Base-by-base conservation (phyloP, 1,140 invertebrate genomes). In the Cotesia vestalis region DNA sequence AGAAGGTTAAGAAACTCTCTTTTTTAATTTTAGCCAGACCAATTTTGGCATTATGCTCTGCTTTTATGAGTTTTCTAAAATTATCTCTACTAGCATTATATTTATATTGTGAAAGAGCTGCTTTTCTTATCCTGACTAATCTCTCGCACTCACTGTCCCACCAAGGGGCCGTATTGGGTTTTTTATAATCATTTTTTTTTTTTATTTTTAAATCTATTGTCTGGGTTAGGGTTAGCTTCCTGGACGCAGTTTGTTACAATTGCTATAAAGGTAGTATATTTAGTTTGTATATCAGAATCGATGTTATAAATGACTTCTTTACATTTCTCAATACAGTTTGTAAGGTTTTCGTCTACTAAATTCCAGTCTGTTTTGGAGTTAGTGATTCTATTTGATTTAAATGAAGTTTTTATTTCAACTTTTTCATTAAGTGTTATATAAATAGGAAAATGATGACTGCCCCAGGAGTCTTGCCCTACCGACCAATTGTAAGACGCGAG, bases 1-100 rank as follows among this genome's bases (percentile, higher is more conserved):
- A 59, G 20, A 78, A 62, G 60, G 75, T 73, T 57, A 73, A 57
- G 20, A 66, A 72, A 9, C 66, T 57, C n/a, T n/a, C 0, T 12
- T 57, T 68, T 6, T 69, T 64, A n/a, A n/a, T 1, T 2, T 35
- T 60, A 4, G 6, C 3, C 3, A 53, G 4, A 5, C 6, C 62
- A 17, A 69, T 46, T 8, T 69, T 60, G 53, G 67, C 60, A 6
- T 62, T 11, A 40, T 27, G 4, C 2, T 17, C 57, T 6, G 57
- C 0, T 27, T 20, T 27, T 0, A 9, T 6, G 20, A 27, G 14
- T 4, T 9, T 27, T 1, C 57, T 20, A 27, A 27, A 34, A 8
- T 27, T 6, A 4, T 59, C 27, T 34, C 38, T 36, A 20, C 34
- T 36, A n/a, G 6, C 4, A 35, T 63, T 63, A 35, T 38, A 35